Evolutionary conservation across 2,888 invertebrate genomes (phyloP).

Genomic region (Aphodius granarius): DNA sequence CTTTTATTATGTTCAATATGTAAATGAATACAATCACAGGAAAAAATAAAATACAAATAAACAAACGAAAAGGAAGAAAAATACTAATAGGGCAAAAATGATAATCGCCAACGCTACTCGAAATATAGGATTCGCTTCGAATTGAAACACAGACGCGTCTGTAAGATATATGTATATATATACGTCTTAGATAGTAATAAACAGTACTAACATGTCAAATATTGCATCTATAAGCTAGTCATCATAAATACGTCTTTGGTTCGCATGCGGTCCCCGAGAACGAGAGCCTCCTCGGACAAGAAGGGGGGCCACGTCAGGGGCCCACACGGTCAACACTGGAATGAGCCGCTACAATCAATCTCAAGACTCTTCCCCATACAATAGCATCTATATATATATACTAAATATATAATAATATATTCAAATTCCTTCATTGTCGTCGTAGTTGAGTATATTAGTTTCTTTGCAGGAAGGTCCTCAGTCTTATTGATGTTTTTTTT

Average conservation of each 20-base stretch:
- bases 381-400: background rate
- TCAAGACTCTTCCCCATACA: conserved; percentile 17
- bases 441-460: conserved; percentile 19
- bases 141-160: conserved; percentile 6
- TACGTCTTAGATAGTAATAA: conserved; percentile 25
- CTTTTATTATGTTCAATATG: conserved; percentile 9
- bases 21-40: conserved; percentile 24
- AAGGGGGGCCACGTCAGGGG: conserved; percentile 11
- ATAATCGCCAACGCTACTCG: background rate
- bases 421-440: background rate
- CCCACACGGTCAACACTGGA: conserved; percentile 28
- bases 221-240: conserved; percentile 29
- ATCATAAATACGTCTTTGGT: conserved; percentile 31
- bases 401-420: background rate
- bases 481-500: conserved; percentile 27
- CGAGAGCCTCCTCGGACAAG: background rate
- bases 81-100: conserved; percentile 4
- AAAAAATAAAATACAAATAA: conserved; percentile 19
- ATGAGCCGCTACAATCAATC: conserved; percentile 29
- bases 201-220: conserved; percentile 29
- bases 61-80: background rate
- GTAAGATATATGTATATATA: conserved; percentile 14
- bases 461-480: conserved; percentile 27
- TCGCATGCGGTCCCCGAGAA: conserved; percentile 21
- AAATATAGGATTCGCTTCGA: background rate